These are phyloP conservation scores for Drosophila mayaguana DNA, from an alignment of 2,888 invertebrate species.

Conservation along the genomic window DNA sequence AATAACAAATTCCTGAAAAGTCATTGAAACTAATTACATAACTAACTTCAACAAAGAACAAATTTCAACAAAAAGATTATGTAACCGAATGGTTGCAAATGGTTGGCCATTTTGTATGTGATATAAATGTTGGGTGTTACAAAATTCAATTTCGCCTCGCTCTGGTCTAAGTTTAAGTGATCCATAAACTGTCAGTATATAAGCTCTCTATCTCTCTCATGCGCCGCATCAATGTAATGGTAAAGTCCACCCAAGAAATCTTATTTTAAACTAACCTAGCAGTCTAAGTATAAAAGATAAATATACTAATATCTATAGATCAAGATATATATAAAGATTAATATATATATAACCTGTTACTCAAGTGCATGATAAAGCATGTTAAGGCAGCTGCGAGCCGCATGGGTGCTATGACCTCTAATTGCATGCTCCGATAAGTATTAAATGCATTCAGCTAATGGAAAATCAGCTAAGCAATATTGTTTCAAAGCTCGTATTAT, in stretches of 20 bases:
- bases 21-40: conserved; percentile 70
- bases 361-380: conserved; percentile 31
- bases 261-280: conserved; percentile 42
- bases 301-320: conserved; percentile 23
- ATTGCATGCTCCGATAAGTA: conserved; percentile 67
- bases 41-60: conserved; percentile 36
- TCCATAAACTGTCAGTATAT: conserved; percentile 55
- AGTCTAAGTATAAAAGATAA: conserved; percentile 48
- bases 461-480: conserved; percentile 8
- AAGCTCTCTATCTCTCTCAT: conserved; percentile 48
- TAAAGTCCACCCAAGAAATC: conserved; percentile 62
- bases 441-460: conserved; percentile 30
- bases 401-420: conserved; percentile 49
- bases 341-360: conserved; percentile 14
- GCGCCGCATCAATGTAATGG: conserved; percentile 61
- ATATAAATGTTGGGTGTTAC: conserved; percentile 60
- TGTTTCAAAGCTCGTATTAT: conserved; percentile 26
- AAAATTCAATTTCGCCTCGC: conserved; percentile 55
- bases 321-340: neutral
- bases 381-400: conserved; percentile 26
- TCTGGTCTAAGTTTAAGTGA: conserved; percentile 66
- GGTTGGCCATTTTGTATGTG: conserved; percentile 67
- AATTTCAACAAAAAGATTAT: conserved; percentile 22
- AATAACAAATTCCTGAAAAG: conserved; percentile 72
- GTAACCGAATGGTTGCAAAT: neutral